Conservation (phyloP, 2,888 invertebrate genomes). For the Troides oblongomaculatus region DNA sequence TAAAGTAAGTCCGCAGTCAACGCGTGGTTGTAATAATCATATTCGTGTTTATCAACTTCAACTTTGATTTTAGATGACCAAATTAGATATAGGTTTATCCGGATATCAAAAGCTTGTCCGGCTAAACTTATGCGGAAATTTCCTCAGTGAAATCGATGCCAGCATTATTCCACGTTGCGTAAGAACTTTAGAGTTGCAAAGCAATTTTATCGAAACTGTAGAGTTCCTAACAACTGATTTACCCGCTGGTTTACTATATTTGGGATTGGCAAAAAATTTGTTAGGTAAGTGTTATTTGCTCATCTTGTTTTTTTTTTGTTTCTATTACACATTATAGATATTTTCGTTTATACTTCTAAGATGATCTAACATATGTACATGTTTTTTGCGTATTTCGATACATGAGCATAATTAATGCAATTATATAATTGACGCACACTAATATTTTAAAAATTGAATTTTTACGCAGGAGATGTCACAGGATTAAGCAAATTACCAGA, state of each 20-base stretch:
- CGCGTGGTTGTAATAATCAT: not conserved
- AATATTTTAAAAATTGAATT: not conserved
- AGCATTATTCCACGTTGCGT: slow-evolving; percentile 60
- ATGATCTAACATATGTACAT: no score
- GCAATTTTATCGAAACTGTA: slow-evolving; percentile 65
- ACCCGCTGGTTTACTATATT: slow-evolving; percentile 65
- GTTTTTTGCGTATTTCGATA: no score
- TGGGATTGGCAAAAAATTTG: slow-evolving; percentile 77
- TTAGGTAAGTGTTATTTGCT: slow-evolving; percentile 37
- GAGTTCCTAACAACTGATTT: slow-evolving; percentile 50
- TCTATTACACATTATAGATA: no score
- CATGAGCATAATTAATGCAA: no score
- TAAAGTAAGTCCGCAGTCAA: slow-evolving; percentile 42
- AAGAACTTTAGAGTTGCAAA: slow-evolving; percentile 70
- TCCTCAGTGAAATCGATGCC: slow-evolving; percentile 52
- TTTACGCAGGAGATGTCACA: slow-evolving; percentile 43
- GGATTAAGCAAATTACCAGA: slow-evolving; percentile 47
- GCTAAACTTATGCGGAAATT: slow-evolving; percentile 71
- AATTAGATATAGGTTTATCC: slow-evolving; percentile 58
- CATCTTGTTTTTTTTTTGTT: no score
- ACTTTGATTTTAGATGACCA: slow-evolving; percentile 64
- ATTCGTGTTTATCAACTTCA: not conserved
- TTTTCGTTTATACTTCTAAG: no score
- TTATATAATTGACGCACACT: no score
- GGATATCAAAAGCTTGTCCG: slow-evolving; percentile 62